Percentiles rank a stretch among this genome's conserved stretches.
Conservation (phyloP, 1,140 invertebrate genomes). For the Calliphora vicina region DNA sequence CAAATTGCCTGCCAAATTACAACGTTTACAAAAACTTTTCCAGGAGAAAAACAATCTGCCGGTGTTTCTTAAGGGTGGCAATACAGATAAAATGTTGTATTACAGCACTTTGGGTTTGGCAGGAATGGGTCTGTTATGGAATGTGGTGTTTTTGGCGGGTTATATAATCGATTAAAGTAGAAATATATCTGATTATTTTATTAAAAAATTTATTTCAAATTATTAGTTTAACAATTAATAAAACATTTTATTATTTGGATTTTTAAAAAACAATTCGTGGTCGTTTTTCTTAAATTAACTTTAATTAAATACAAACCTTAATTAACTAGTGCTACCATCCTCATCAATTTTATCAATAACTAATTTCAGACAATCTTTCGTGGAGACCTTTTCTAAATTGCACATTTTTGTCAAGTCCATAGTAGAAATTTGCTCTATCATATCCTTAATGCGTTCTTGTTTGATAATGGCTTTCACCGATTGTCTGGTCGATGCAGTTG, state of each 20-base stretch:
- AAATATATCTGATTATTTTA: constrained; percentile 12
- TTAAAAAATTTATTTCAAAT: constrained; percentile 12
- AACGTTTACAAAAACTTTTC: constrained; percentile 25
- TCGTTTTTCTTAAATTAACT: background rate
- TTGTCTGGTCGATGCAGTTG: constrained; percentile 51
- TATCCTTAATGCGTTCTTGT: constrained; percentile 65
- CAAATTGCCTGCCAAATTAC: background rate
- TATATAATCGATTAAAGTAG: constrained; percentile 30
- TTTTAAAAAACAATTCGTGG: background rate
- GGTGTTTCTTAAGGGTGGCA: constrained; percentile 34
- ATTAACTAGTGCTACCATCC: constrained; percentile 30
- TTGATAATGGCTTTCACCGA: constrained; percentile 66
- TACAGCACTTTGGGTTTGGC: constrained; percentile 30
- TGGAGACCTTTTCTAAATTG: constrained; percentile 57
- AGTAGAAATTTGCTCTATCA: constrained; percentile 61
- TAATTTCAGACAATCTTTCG: constrained; percentile 60
- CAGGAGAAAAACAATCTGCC: constrained; percentile 35
- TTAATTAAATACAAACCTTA: background rate
- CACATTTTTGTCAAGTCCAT: constrained; percentile 60
- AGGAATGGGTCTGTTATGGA: constrained; percentile 17
- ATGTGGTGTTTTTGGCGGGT: constrained; percentile 19
- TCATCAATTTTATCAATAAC: constrained; percentile 61
- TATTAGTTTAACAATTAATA: constrained; percentile 10
- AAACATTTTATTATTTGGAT: background rate
- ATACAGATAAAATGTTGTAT: constrained; percentile 31